Evolutionary conservation across 1,140 invertebrate genomes (phyloP).

Genomic region (Sipha flava): DNA sequence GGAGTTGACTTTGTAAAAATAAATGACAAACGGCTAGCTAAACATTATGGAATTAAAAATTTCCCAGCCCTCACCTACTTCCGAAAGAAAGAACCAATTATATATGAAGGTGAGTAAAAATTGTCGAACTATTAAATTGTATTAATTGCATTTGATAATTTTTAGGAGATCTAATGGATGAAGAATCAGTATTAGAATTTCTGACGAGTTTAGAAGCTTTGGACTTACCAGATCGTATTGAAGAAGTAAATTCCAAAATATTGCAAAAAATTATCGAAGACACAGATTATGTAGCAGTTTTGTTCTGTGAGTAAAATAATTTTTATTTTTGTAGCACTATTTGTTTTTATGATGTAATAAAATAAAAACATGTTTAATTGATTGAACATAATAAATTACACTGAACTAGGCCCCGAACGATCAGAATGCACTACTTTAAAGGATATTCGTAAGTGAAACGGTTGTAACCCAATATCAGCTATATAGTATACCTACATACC

Average conservation of each 20-base stretch:
- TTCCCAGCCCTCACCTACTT: slow-evolving; percentile 92
- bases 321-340: neutral
- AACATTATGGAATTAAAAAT: slow-evolving; percentile 86
- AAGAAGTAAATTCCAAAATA: slow-evolving; percentile 89
- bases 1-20: slow-evolving; percentile 92
- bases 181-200: slow-evolving; percentile 85
- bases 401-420: slow-evolving; percentile 14
- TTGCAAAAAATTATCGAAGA: slow-evolving; percentile 85
- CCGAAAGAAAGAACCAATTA: slow-evolving; percentile 84
- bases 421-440: slow-evolving; percentile 27
- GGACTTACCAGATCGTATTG: slow-evolving; percentile 89
- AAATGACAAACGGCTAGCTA: slow-evolving; percentile 88
- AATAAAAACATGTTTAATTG: neutral
- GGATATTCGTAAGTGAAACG: slow-evolving; percentile 25
- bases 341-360: neutral
- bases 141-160: neutral
- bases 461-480: neutral
- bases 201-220: slow-evolving; percentile 86
- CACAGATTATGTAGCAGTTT: slow-evolving; percentile 81
- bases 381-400: neutral
- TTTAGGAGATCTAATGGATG: slow-evolving; percentile 90
- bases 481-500: neutral
- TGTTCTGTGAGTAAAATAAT: slow-evolving; percentile 78
- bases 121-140: neutral
- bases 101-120: slow-evolving; percentile 65